These are phyloP conservation scores for Geotrypetes seraphini DNA, from an alignment of 2,797 vertebrate genomes.

Conservation along the genomic window DNA sequence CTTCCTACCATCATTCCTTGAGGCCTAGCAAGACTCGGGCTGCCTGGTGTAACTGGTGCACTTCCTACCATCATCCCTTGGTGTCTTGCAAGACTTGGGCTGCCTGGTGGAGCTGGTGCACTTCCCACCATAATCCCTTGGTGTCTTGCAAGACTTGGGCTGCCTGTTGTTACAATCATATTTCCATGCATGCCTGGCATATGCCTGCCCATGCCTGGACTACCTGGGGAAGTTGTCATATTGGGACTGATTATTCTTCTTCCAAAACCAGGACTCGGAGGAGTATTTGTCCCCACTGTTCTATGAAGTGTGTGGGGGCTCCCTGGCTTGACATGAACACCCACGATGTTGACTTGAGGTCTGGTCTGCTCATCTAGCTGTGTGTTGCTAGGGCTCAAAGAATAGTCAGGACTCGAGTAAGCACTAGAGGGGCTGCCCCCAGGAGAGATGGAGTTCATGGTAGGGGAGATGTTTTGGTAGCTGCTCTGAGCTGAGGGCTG, in stretches of 20 bases:
- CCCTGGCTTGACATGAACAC: conserved; percentile 42
- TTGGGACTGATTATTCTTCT: conserved; percentile 43
- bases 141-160: too few species aligned
- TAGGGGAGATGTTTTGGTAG: conserved; percentile 48
- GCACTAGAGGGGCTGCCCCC: conserved; percentile 16
- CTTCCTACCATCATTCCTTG: conserved; percentile 33
- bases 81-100: too few species aligned
- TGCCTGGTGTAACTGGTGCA: conserved; percentile 48
- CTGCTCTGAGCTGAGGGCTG: conserved; percentile 56
- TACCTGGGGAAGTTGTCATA: conserved; percentile 28
- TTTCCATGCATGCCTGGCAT: conserved; percentile 27
- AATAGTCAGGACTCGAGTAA: conserved; percentile 48
- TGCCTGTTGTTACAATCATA: conserved; percentile 41
- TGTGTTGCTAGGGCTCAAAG: conserved; percentile 15
- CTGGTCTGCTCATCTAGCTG: conserved; percentile 35
- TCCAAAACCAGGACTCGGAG: conserved; percentile 55
- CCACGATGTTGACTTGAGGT: conserved; percentile 48
- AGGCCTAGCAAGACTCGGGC: too few species aligned
- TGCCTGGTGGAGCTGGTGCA: conserved; percentile 48
- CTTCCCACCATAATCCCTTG: conserved; percentile 33
- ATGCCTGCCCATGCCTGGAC: conserved; percentile 48
- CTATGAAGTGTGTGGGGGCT: conserved; percentile 80
- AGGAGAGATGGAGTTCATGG: conserved; percentile 15
- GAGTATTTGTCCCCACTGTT: conserved; percentile 89
- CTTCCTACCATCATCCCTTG: conserved; percentile 33